These are phyloP conservation scores for Neelides sp. DNA, from an alignment of 1,140 invertebrate genomes.

Conservation along the genomic window DNA sequence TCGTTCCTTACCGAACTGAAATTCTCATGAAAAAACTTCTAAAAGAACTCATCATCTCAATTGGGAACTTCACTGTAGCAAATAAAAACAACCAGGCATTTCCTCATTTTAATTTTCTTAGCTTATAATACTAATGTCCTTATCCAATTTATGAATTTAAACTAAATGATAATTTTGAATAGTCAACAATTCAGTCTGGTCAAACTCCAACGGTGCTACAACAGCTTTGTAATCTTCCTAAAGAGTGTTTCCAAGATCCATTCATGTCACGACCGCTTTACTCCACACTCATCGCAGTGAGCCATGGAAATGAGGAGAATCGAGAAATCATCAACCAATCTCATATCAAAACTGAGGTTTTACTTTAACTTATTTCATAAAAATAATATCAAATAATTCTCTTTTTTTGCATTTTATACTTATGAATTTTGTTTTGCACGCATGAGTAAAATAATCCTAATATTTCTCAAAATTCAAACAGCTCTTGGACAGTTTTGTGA, in stretches of 20 bases:
- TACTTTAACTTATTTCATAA: no score
- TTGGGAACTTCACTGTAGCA: constrained; percentile 68
- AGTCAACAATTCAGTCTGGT: constrained; percentile 65
- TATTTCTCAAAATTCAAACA: no score
- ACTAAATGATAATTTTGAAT: constrained; percentile 36
- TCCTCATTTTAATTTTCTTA: background rate
- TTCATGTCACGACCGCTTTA: constrained; percentile 61
- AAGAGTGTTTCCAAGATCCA: constrained; percentile 73
- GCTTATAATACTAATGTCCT: no score
- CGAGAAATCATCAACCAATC: constrained; percentile 61
- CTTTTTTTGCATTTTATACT: constrained; percentile 7
- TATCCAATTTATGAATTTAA: no score
- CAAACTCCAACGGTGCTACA: constrained; percentile 72
- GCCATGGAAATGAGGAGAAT: constrained; percentile 55
- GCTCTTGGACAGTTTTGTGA: no score
- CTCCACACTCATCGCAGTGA: constrained; percentile 72
- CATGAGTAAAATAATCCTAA: no score
- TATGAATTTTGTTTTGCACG: background rate
- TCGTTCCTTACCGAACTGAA: constrained; percentile 44
- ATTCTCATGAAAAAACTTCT: constrained; percentile 42
- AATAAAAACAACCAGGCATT: constrained; percentile 70
- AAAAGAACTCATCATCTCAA: constrained; percentile 58
- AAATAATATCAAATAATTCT: constrained; percentile 55
- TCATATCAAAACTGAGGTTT: constrained; percentile 42
- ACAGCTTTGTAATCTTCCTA: constrained; percentile 75